Conservation (phyloP, 2,888 invertebrate species). For the Acrocyrtus sp. region DNA sequence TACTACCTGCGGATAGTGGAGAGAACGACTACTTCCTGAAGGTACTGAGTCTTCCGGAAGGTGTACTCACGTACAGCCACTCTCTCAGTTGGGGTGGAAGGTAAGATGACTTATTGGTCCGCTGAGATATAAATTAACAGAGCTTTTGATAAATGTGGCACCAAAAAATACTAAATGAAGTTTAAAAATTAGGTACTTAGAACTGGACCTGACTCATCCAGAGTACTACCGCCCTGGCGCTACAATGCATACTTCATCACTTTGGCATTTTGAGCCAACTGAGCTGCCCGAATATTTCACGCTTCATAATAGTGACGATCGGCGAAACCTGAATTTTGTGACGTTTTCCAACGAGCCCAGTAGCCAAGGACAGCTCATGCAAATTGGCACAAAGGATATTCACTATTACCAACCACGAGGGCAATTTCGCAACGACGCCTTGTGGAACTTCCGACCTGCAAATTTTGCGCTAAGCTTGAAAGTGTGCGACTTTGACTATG, state of each 20-base stretch:
- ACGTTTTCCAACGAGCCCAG: constrained; percentile 54
- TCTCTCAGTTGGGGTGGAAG: constrained; percentile 54
- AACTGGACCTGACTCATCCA: constrained; percentile 46
- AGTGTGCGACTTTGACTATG: constrained; percentile 42
- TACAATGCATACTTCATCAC: constrained; percentile 48
- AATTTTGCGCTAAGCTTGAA: constrained; percentile 29
- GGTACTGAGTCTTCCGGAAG: constrained; percentile 42
- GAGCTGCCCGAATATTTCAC: constrained; percentile 44
- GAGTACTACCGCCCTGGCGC: constrained; percentile 48
- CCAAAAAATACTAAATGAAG: neutral
- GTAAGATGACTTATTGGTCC: neutral
- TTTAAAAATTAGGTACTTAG: constrained; percentile 45
- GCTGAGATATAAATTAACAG: neutral
- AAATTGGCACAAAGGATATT: constrained; percentile 51
- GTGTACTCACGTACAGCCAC: constrained; percentile 48
- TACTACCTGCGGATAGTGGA: constrained; percentile 35
- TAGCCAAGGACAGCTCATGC: constrained; percentile 50
- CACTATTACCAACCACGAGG: constrained; percentile 38
- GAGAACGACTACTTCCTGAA: constrained; percentile 40
- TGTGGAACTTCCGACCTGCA: constrained; percentile 50
- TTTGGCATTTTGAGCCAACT: constrained; percentile 45
- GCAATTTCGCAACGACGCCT: constrained; percentile 40
- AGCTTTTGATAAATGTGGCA: too few species aligned
- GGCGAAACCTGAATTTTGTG: constrained; percentile 44
- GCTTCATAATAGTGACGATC: constrained; percentile 46